A percentile compares a stretch with the other conserved stretches of the same genome.
phyloP scores from a whole-genome alignment of 1,140 invertebrate genomes.

The Megathymus violae region DNA sequence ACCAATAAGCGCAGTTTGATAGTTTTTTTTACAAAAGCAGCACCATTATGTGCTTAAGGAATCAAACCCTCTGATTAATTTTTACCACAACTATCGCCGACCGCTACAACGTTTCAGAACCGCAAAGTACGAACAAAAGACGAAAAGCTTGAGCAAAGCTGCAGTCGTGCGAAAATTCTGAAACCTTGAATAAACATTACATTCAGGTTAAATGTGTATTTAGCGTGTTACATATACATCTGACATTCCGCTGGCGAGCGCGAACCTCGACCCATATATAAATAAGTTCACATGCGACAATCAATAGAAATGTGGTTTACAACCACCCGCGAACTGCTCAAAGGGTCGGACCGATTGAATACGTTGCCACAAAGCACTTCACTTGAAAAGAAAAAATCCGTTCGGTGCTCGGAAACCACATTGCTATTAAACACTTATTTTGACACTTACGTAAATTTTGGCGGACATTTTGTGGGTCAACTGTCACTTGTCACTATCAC shows the following conservation, averaged over 20 bases:
- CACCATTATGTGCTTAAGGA: no score
- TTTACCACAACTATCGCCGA: no score
- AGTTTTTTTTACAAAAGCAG: no score
- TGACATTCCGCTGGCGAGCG: conserved; percentile 27
- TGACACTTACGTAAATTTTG: conserved; percentile 81
- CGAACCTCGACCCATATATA: conserved; percentile 3
- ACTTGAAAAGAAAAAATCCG: conserved; percentile 44
- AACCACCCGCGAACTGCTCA: conserved; percentile 50
- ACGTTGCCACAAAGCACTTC: conserved; percentile 37
- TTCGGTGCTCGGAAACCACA: conserved; percentile 70
- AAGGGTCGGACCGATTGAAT: conserved; percentile 17
- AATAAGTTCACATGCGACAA: conserved; percentile 49
- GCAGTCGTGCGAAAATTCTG: conserved; percentile 5
- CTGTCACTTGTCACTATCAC: conserved; percentile 73
- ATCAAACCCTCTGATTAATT: no score
- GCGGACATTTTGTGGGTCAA: conserved; percentile 74
- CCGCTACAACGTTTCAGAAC: background rate
- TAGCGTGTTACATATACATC: conserved; percentile 24
- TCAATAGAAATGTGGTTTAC: conserved; percentile 67
- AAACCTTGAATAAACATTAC: conserved; percentile 19
- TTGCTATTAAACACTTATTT: conserved; percentile 56
- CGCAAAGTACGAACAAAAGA: conserved; percentile 5
- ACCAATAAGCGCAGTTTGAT: no score
- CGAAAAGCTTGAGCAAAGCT: conserved; percentile 18
- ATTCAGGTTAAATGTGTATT: background rate